Conservation (phyloP, 2,888 invertebrate genomes). For the Cynaeus angustus region DNA sequence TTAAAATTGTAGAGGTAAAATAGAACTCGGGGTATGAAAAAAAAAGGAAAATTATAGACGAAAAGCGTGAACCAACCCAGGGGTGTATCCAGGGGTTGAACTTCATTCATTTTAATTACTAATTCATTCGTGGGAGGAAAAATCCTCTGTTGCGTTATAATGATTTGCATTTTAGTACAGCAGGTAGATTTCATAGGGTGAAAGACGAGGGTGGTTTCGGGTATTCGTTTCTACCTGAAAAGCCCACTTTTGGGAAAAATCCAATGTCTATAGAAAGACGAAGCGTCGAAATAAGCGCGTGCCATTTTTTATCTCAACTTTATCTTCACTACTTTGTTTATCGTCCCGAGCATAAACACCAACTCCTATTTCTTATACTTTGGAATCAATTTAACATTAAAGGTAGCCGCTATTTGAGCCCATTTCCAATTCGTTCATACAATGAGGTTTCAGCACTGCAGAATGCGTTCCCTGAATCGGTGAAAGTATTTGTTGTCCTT, state of each 20-base stretch:
- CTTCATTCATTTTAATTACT: background rate
- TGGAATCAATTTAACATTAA: no score
- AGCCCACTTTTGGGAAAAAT: background rate
- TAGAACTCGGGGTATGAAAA: no score
- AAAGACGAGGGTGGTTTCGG: background rate
- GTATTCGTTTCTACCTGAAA: background rate
- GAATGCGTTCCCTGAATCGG: constrained; percentile 10
- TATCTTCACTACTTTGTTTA: no score
- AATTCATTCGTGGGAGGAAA: background rate
- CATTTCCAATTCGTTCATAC: background rate
- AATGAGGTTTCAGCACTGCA: no score
- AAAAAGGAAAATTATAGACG: no score
- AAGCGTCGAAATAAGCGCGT: no score
- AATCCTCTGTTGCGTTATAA: background rate
- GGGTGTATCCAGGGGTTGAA: constrained; percentile 4
- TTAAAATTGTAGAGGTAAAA: no score
- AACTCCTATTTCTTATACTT: no score
- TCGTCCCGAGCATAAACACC: no score
- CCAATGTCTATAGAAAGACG: no score
- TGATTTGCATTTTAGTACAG: background rate
- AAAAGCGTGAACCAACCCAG: background rate
- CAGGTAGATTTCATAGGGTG: background rate
- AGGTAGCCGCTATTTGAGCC: no score
- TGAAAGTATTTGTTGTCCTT: constrained; percentile 21
- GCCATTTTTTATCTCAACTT: no score